These are phyloP conservation scores for Pissodes strobi DNA, from an alignment of 1,140 invertebrate genomes.

Conservation along the genomic window DNA sequence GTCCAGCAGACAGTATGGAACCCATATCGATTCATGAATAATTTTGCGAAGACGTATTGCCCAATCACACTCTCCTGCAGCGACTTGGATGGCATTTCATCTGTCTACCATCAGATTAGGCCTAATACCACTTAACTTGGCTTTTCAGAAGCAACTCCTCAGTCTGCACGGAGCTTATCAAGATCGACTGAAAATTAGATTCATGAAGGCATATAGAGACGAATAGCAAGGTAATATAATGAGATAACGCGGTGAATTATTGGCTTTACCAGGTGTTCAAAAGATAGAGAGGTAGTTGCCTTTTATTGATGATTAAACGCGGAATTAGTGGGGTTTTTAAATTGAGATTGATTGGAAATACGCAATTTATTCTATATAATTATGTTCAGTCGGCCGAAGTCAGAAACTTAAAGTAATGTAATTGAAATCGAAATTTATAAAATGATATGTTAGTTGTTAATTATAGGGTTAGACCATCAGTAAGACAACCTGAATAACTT, in stretches of 20 bases:
- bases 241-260: conserved; percentile 29
- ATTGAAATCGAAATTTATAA: no score
- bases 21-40: conserved; percentile 45
- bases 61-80: conserved; percentile 43
- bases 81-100: conserved; percentile 42
- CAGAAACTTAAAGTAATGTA: no score
- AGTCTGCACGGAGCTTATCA: conserved; percentile 43
- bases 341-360: no score
- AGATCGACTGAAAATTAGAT: conserved; percentile 45
- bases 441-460: no score
- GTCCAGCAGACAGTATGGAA: background rate
- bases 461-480: no score
- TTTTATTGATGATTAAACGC: no score
- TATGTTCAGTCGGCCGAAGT: no score
- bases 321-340: no score
- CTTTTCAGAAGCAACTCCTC: conserved; percentile 43
- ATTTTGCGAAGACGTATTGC: conserved; percentile 48
- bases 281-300: conserved; percentile 3
- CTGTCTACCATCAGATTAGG: conserved; percentile 47
- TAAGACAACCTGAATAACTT: no score
- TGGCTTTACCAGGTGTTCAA: conserved; percentile 21
- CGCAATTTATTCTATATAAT: no score
- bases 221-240: conserved; percentile 26
- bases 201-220: conserved; percentile 31
- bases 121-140: conserved; percentile 45